Percentiles rank a stretch among this genome's conserved stretches.
Evolutionary conservation across 2,113 vertebrate species (phyloP).

Genomic region (Psilopsiagon aurifrons): DNA sequence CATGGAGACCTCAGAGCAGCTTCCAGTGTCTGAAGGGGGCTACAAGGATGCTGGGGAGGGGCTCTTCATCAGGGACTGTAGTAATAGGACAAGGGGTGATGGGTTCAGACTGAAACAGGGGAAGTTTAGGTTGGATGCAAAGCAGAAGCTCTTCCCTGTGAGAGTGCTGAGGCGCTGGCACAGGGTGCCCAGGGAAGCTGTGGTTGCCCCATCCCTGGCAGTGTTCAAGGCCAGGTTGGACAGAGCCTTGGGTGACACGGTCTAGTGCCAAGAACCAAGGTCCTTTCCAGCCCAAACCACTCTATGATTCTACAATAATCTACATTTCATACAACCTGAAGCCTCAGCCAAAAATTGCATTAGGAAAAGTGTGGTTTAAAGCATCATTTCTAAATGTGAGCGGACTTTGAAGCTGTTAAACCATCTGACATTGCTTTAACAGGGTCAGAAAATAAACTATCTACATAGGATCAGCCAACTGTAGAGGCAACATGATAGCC

Average conservation of each 20-base stretch:
- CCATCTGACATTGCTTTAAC: neutral
- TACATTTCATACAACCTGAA: neutral
- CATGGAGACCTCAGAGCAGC: neutral
- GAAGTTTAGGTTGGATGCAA: too few species aligned
- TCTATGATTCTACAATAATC: neutral
- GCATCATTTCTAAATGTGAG: fast-evolving
- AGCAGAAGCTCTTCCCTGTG: too few species aligned
- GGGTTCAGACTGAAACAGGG: too few species aligned
- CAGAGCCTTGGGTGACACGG: too few species aligned
- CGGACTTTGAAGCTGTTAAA: neutral
- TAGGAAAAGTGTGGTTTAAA: neutral
- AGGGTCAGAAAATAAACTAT: neutral
- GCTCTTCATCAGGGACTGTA: too few species aligned
- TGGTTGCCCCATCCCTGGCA: too few species aligned
- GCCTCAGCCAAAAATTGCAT: neutral
- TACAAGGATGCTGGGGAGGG: neutral
- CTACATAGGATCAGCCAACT: neutral
- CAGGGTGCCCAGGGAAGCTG: too few species aligned
- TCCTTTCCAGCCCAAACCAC: neutral
- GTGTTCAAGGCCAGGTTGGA: neutral
- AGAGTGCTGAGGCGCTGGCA: too few species aligned
- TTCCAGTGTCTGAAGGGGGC: neutral
- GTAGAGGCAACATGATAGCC: fast-evolving
- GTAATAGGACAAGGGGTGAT: too few species aligned
- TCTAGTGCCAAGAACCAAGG: neutral